Base-by-base conservation (phyloP, 2,888 invertebrate genomes). In the Drosophila macrospina region DNA sequence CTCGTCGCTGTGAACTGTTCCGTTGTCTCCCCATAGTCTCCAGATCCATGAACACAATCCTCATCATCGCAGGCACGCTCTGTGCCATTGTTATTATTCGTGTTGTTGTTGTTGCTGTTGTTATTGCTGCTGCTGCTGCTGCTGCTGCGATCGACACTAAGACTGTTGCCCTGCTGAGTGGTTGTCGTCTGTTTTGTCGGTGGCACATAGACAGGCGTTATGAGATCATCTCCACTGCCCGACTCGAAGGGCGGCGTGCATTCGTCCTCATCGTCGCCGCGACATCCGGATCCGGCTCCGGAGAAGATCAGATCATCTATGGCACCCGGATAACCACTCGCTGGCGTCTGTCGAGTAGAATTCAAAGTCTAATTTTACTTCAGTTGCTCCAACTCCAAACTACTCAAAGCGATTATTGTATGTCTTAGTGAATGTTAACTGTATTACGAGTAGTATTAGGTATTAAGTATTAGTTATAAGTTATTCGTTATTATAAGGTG, bases 261-360 rank as follows among this genome's bases (percentile, higher is more conserved):
- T 78, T 98, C 98, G 86, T 98, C 98, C 91, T 98, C 98, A 89
- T 98, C 98, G 85, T 97, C 98, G 68, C 96, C 96, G 44, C 96
- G 95, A 89, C 98, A 98, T 0, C 97, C 98, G 3, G 97, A 97
- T 0, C 98, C 97, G 1, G 97, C 97, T 1, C 98, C 98, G 7
- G 97, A 97, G 92, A 96, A 97, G 56, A 98, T 97, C 69, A 98
- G 93, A 92, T 98, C 98, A 91, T 98, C 98, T 89, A 96, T 94
- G 1, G 96, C 95, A 7, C 94, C 94, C 0, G 95, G 94, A 90
- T 95, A 96, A 0, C 96, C 96, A 37, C 96, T 96, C 0, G 97
- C 96, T 20, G 97, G 97, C 0, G 97, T 97, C 97, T 97, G 92
- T 70, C 72, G 89, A 88, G 86, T 88, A 84, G 87, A 88, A 48